A percentile compares a stretch with the other conserved stretches of the same genome.
Evolutionary conservation across 2,113 vertebrate species (phyloP).

Genomic region (Lampris megalopsis): DNA sequence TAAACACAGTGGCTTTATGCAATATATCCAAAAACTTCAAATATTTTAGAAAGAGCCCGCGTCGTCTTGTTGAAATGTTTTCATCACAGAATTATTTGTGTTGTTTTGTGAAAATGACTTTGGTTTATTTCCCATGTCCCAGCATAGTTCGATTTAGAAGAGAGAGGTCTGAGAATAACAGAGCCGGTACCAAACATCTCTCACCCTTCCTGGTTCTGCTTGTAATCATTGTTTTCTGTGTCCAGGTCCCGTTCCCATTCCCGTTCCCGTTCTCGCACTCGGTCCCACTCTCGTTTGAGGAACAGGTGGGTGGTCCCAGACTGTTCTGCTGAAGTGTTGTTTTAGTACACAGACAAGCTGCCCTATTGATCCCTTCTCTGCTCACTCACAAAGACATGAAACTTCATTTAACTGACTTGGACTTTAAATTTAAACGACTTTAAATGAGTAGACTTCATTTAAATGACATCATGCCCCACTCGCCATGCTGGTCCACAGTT

Average conservation of each 20-base stretch:
- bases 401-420: not conserved
- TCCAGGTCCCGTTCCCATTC: conserved; percentile 87
- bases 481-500: too few relatives aligned
- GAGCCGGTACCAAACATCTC: too few relatives aligned
- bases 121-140: not conserved
- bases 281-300: conserved; percentile 64
- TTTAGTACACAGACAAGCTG: not conserved
- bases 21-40: too few relatives aligned
- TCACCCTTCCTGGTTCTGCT: not conserved
- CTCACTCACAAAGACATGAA: not conserved
- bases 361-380: not conserved
- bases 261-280: conserved; percentile 85
- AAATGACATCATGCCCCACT: too few relatives aligned
- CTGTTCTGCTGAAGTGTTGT: not conserved
- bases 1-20: too few relatives aligned
- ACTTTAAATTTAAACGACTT: not conserved
- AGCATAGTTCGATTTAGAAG: too few relatives aligned
- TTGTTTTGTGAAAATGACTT: not conserved
- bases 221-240: conserved; percentile 53
- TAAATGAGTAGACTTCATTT: too few relatives aligned
- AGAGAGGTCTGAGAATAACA: too few relatives aligned
- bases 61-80: not conserved
- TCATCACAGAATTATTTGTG: not conserved
- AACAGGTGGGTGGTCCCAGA: conserved; percentile 81
- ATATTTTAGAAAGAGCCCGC: too few relatives aligned